Evolutionary conservation across 2,797 vertebrate species (phyloP).

Genomic region (Sebastes itinus): DNA sequence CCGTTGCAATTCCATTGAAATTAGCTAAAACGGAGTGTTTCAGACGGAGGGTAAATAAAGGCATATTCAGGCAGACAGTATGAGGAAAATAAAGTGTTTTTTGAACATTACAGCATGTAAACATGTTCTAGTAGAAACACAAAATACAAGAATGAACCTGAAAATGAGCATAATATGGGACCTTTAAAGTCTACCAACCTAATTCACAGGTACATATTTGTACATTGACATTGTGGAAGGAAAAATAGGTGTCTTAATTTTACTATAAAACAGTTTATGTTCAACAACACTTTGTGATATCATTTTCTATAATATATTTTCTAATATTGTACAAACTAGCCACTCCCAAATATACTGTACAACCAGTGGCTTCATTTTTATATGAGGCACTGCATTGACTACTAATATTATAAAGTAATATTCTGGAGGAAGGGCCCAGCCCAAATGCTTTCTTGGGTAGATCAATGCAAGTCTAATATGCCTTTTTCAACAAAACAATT

Average conservation of each 20-base stretch:
- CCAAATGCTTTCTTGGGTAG: neutral
- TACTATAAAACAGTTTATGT: slow-evolving; percentile 52
- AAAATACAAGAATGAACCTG: too few relatives aligned
- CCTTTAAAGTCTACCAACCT: neutral
- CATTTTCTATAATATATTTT: neutral
- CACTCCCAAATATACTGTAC: slow-evolving; percentile 33
- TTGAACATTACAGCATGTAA: too few relatives aligned
- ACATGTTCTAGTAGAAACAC: too few relatives aligned
- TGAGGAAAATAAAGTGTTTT: too few relatives aligned
- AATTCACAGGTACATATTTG: neutral
- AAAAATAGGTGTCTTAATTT: neutral
- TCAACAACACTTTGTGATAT: slow-evolving; percentile 1
- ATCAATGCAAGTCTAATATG: neutral
- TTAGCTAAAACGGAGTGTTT: too few relatives aligned
- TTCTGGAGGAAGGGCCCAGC: slow-evolving; percentile 5
- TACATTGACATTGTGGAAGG: neutral
- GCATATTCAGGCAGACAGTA: too few relatives aligned
- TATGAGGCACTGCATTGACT: neutral
- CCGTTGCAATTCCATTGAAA: too few relatives aligned
- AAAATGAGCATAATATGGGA: too few relatives aligned
- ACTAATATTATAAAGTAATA: neutral
- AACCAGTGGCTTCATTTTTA: slow-evolving; percentile 34
- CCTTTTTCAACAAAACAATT: neutral
- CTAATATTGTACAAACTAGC: slow-evolving; percentile 29
- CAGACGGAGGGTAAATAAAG: too few relatives aligned